These are phyloP conservation scores for Dendrolimus punctatus DNA, from an alignment of 1,140 invertebrate genomes.

Conservation along the genomic window DNA sequence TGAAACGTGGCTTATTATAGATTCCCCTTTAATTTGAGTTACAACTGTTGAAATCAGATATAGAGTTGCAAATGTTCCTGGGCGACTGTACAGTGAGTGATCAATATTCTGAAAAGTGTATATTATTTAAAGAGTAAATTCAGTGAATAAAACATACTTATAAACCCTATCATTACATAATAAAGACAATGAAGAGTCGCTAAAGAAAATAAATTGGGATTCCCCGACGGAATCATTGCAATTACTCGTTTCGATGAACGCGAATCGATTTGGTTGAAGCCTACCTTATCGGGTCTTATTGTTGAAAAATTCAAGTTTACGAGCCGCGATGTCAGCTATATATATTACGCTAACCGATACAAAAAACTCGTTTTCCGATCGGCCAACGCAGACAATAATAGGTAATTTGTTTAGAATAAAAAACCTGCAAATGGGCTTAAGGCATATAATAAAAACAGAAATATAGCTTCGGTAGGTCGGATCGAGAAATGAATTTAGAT, in stretches of 20 bases:
- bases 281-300: conserved; percentile 20
- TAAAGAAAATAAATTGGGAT: conserved; percentile 34
- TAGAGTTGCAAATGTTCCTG: too few species aligned
- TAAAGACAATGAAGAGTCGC: conserved; percentile 40
- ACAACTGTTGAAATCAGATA: too few species aligned
- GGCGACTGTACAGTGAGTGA: too few species aligned
- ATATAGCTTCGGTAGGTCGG: conserved; percentile 58
- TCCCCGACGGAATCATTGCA: conserved; percentile 32
- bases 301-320: conserved; percentile 19
- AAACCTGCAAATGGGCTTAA: conserved; percentile 63
- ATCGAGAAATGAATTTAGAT: conserved; percentile 71
- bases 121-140: conserved; percentile 39
- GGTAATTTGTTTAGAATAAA: conserved; percentile 69
- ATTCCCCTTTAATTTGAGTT: too few species aligned
- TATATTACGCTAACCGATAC: conserved; percentile 11
- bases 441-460: conserved; percentile 67
- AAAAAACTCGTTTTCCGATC: conserved; percentile 36
- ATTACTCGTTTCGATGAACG: conserved; percentile 40
- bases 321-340: conserved; percentile 4
- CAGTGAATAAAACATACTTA: conserved; percentile 46
- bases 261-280: conserved; percentile 37
- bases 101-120: conserved; percentile 9
- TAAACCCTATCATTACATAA: conserved; percentile 38
- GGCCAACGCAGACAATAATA: conserved; percentile 45
- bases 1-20: too few species aligned